Evolutionary conservation across 2,113 vertebrate genomes (phyloP).

Genomic region (Mola mola): DNA sequence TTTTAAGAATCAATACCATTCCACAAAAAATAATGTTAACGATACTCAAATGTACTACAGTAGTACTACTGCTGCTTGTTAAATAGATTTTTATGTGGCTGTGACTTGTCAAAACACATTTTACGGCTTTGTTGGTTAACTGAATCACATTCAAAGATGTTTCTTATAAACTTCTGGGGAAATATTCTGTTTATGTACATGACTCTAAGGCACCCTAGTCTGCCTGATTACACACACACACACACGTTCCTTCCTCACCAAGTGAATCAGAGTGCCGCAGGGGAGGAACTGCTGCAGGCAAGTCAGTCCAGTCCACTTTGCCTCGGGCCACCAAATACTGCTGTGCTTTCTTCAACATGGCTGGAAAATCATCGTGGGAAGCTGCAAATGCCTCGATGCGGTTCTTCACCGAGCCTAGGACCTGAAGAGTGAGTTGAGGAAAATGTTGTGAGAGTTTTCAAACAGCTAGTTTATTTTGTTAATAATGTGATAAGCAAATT

Average conservation of each 20-base stretch:
- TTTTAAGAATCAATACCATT: no score
- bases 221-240: not conserved
- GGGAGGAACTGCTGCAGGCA: slow-evolving; percentile 71
- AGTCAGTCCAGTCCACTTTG: slow-evolving; percentile 88
- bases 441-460: no score
- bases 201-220: not conserved
- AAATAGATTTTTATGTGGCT: no score
- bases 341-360: slow-evolving; percentile 91
- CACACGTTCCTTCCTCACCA: slow-evolving; percentile 74
- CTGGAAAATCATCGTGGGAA: slow-evolving; percentile 91
- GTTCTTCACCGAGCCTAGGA: slow-evolving; percentile 95
- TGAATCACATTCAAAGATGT: no score
- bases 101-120: no score
- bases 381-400: slow-evolving; percentile 93
- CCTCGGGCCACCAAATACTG: slow-evolving; percentile 92
- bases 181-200: not conserved
- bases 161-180: not conserved
- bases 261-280: slow-evolving; percentile 87
- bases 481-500: no score
- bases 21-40: no score
- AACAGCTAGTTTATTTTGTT: no score
- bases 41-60: no score
- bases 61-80: no score
- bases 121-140: no score
- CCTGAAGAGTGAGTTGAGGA: slow-evolving; percentile 73